Percentiles rank a stretch among this genome's conserved stretches.
Evolutionary conservation across 2,888 invertebrate species (phyloP).

Genomic region (Tethea ocularis): DNA sequence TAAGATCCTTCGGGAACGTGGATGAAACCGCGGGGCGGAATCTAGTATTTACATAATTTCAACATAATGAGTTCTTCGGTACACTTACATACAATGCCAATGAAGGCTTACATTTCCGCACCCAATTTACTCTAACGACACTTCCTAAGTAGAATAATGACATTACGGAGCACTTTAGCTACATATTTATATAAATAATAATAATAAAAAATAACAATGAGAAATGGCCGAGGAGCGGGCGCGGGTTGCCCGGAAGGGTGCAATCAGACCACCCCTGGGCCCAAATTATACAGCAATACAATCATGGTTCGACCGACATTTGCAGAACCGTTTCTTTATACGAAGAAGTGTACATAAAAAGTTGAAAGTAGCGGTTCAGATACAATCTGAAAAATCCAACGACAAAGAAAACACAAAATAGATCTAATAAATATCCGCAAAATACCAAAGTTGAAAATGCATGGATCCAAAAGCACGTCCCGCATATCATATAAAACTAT

Average conservation of each 20-base stretch:
- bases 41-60: slow-evolving; percentile 11
- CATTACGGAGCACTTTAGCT: slow-evolving; percentile 7
- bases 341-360: background rate
- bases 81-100: slow-evolving; percentile 22
- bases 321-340: background rate
- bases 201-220: slow-evolving; percentile 22
- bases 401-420: background rate
- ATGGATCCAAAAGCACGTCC: background rate
- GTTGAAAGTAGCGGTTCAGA: too few species aligned
- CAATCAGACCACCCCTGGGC: slow-evolving; percentile 23
- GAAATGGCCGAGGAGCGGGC: background rate
- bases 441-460: slow-evolving; percentile 2
- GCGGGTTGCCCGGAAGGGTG: slow-evolving; percentile 27
- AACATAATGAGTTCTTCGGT: slow-evolving; percentile 21
- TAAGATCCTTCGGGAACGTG: too few species aligned
- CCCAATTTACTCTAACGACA: slow-evolving; percentile 8
- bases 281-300: slow-evolving; percentile 35
- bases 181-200: slow-evolving; percentile 11
- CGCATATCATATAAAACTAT: background rate
- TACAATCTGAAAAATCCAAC: background rate
- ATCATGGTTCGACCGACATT: slow-evolving; percentile 24
- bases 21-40: too few species aligned
- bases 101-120: slow-evolving; percentile 6
- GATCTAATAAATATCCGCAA: background rate
- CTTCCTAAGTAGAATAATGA: background rate